A percentile compares a stretch with the other conserved stretches of the same genome.
Conservation (phyloP, 2,797 vertebrate genomes). For the Parambassis ranga region DNA sequence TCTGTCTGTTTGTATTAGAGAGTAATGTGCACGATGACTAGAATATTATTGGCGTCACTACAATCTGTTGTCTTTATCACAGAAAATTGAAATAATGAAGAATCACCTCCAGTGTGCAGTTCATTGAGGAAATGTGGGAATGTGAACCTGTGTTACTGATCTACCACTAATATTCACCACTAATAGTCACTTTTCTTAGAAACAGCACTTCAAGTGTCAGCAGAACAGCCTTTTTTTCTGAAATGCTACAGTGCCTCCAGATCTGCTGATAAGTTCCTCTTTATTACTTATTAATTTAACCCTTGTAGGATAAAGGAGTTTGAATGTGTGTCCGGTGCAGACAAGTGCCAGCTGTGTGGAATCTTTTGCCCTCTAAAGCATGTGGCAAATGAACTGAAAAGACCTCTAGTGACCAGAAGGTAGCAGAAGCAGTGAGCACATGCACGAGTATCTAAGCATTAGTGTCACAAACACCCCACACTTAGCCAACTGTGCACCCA, state of each 20-base stretch:
- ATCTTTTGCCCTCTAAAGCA: conserved; percentile 37
- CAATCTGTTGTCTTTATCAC: too few species aligned
- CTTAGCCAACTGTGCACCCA: too few species aligned
- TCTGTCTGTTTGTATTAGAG: too few species aligned
- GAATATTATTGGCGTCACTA: too few species aligned
- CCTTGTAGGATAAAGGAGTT: not conserved
- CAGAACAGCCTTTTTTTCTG: conserved; percentile 33
- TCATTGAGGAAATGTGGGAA: not conserved
- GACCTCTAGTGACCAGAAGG: not conserved
- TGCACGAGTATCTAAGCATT: too few species aligned
- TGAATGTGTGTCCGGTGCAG: not conserved
- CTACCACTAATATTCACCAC: conserved; percentile 45
- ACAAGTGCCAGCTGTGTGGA: conserved; percentile 49
- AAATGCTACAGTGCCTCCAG: conserved; percentile 63
- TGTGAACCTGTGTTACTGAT: conserved; percentile 58
- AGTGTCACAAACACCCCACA: too few species aligned
- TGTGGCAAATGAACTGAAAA: conserved; percentile 4
- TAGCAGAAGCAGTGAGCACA: not conserved
- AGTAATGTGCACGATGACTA: too few species aligned
- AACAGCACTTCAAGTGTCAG: conserved; percentile 56
- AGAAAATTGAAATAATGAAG: too few species aligned
- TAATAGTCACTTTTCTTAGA: conserved; percentile 23
- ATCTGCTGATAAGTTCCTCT: conserved; percentile 77
- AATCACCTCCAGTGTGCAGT: not conserved
- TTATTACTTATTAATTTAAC: conserved; percentile 66